Base-by-base conservation (phyloP, 1,140 invertebrate genomes). In the Alviniconcha marisindica region DNA sequence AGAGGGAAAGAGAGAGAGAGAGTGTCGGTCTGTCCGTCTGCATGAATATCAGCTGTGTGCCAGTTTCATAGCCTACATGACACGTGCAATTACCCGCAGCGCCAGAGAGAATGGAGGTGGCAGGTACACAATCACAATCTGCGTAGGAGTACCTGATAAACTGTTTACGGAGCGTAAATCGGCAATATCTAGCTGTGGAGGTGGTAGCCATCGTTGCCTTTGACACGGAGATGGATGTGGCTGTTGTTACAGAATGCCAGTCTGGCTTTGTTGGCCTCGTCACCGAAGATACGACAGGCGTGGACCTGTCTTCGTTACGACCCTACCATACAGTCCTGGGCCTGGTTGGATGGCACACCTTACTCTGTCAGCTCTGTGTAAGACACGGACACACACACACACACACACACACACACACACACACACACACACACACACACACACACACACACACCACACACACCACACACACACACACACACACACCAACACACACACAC, bases 291-390 rank as follows among this genome's bases (percentile, higher is more conserved):
- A 31, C n/a, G 2, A 3, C 73, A 76, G 31, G n/a, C 38, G 40
- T 76, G 73, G 73, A 28, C 73, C 18, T 76, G 73, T 33, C 73
- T 76, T 21, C 73, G 40, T 18, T 76, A 31, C 18, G 73, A 76
- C 33, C 73, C 73, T 12, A 21, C 40, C n/a, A 3, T 76, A 10
- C 40, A 76, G 28, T 40, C 73, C 44, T 76, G 73, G 73, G 40
- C 31, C 1, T 76, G 73, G 73, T 31, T 76, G 28, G 73, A 76
- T 31, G 73, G 73, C 0, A 51, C 42, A 1, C 42, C 42, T n/a
- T 76, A 76, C 18, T 21, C 21, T 51, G 24, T 21, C 42, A 38
- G 1, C n/a, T 1, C 44, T 31, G 73, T 76, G 73, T 76, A 76
- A 48, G 73, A 18, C 5, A 36, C 31, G 3, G 31, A 60, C 24